Evolutionary conservation across 2,888 invertebrate species (phyloP).

Genomic region (Bombyx huttoni): DNA sequence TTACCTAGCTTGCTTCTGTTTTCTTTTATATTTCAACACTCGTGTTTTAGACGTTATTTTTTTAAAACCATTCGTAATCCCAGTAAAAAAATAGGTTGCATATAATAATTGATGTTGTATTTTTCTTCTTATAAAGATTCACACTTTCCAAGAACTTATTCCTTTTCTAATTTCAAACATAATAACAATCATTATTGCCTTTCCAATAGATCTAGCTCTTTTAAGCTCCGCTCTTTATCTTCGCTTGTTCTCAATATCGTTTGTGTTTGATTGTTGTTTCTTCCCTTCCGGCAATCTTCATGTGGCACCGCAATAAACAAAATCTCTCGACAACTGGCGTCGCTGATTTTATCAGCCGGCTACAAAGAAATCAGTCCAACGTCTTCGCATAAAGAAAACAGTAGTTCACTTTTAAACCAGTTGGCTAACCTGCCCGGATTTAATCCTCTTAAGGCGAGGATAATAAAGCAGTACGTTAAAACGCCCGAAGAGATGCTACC

Average conservation of each 20-base stretch:
- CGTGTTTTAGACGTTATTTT: no score
- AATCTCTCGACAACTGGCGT: slow-evolving; percentile 55
- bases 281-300: slow-evolving; percentile 69
- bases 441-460: slow-evolving; percentile 78
- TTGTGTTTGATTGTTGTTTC: slow-evolving; percentile 67
- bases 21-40: background rate
- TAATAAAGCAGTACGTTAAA: slow-evolving; percentile 78
- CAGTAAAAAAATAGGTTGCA: no score
- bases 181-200: slow-evolving; percentile 1
- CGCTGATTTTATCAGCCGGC: slow-evolving; percentile 53
- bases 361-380: slow-evolving; percentile 69
- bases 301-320: slow-evolving; percentile 62
- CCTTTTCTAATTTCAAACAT: background rate
- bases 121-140: no score
- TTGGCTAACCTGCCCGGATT: slow-evolving; percentile 79
- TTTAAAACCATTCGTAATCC: no score
- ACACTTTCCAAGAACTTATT: no score
- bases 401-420: slow-evolving; percentile 79
- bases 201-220: slow-evolving; percentile 3
- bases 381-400: slow-evolving; percentile 75
- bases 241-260: slow-evolving; percentile 48
- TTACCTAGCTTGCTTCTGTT: slow-evolving; percentile 42
- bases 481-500: slow-evolving; percentile 76
- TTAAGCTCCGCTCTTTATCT: slow-evolving; percentile 28
- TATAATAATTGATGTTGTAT: no score